Evolutionary conservation across 2,888 invertebrate species (phyloP).

Genomic region (Tachina grossa): DNA sequence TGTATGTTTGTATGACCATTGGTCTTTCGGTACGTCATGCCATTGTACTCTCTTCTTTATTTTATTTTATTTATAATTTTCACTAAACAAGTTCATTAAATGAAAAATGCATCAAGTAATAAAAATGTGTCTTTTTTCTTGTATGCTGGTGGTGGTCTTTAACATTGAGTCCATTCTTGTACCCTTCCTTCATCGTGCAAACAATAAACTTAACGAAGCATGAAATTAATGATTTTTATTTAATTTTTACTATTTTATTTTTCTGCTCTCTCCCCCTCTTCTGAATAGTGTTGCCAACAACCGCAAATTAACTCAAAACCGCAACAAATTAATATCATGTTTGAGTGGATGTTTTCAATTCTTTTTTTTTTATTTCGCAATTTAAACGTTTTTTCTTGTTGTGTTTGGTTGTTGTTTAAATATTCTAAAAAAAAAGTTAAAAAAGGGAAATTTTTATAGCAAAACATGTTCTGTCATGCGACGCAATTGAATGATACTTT

Average conservation of each 20-base stretch:
- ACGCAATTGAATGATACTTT: background rate
- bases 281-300: constrained; percentile 52
- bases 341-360: constrained; percentile 4
- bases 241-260: constrained; percentile 25
- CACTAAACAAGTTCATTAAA: constrained; percentile 55
- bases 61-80: too few species aligned
- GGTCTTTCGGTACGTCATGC: background rate
- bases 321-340: constrained; percentile 54
- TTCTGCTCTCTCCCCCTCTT: constrained; percentile 1
- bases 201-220: constrained; percentile 68
- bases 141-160: constrained; percentile 56
- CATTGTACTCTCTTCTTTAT: background rate
- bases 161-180: background rate
- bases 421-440: constrained; percentile 17
- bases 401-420: background rate
- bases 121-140: constrained; percentile 32
- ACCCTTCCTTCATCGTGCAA: constrained; percentile 28
- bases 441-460: constrained; percentile 16
- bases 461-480: background rate
- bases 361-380: constrained; percentile 6
- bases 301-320: constrained; percentile 56
- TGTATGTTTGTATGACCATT: too few species aligned
- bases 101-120: constrained; percentile 62
- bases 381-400: background rate
- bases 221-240: constrained; percentile 64